Conservation (phyloP, 2,113 vertebrate species). For the Sialia sialis region DNA sequence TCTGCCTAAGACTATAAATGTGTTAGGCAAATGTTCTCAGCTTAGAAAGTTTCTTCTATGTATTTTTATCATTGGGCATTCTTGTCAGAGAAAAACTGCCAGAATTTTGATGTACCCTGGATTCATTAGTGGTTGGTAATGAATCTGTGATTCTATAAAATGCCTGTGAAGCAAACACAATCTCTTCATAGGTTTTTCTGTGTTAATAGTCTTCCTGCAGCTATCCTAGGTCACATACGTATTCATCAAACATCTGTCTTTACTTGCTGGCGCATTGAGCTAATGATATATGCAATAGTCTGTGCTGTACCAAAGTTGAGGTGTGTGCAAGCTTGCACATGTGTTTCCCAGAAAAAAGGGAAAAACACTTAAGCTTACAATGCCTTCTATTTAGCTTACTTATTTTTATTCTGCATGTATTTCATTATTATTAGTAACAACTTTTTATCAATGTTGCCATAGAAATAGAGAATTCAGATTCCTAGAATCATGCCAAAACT, state of each 20-base stretch:
- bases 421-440: neutral
- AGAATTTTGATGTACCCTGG: neutral
- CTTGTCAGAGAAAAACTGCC: neutral
- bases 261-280: neutral
- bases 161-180: neutral
- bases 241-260: neutral
- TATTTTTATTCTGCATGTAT: neutral
- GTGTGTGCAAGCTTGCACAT: neutral
- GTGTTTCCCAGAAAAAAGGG: neutral
- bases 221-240: neutral
- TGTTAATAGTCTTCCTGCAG: neutral
- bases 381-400: neutral
- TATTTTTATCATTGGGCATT: neutral
- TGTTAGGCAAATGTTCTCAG: neutral
- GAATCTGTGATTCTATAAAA: neutral
- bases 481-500: neutral
- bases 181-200: neutral
- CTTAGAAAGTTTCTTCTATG: neutral
- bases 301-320: neutral
- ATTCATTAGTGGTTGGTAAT: neutral
- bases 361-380: neutral
- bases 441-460: neutral
- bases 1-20: neutral
- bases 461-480: neutral
- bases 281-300: neutral